A percentile compares a stretch with the other conserved stretches of the same genome.
Conservation (phyloP, 1,140 invertebrate species). For the Lamellibrachia luymesi region DNA sequence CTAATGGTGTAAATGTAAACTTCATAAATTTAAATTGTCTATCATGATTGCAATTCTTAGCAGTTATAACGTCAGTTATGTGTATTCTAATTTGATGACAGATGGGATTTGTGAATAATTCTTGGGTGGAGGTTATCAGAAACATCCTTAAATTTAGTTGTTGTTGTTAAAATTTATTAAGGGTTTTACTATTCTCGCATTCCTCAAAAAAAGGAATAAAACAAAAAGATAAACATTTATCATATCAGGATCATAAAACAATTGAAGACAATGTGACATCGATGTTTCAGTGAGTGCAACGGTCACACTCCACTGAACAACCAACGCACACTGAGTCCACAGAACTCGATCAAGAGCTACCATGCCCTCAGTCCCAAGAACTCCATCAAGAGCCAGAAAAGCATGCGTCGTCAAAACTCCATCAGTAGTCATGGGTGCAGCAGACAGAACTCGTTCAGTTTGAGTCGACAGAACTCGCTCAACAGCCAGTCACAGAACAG, state of each 20-base stretch:
- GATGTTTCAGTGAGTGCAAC: conserved; percentile 64
- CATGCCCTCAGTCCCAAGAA: conserved; percentile 44
- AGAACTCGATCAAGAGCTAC: conserved; percentile 56
- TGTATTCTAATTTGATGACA: no score
- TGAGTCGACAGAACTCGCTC: conserved; percentile 54
- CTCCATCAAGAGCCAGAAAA: conserved; percentile 52
- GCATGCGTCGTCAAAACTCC: conserved; percentile 48
- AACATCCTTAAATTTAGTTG: neutral
- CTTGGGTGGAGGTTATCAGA: neutral
- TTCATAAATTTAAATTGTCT: neutral
- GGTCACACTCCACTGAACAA: conserved; percentile 61
- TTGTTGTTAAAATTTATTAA: neutral
- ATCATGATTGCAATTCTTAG: neutral
- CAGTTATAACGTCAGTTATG: neutral
- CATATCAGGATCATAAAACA: neutral
- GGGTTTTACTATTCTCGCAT: neutral
- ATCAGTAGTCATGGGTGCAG: conserved; percentile 43
- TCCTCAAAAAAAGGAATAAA: neutral
- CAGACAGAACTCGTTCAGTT: conserved; percentile 46
- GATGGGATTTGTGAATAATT: neutral
- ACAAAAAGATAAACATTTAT: neutral
- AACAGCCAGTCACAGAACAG: conserved; percentile 38
- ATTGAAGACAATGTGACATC: neutral
- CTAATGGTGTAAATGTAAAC: neutral
- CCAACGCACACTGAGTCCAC: conserved; percentile 56